A percentile compares a stretch with the other conserved stretches of the same genome.
Evolutionary conservation across 30 jellyfish, hydroid and myxozoan species (phyloP).

Genomic region (Morbakka virulenta): DNA sequence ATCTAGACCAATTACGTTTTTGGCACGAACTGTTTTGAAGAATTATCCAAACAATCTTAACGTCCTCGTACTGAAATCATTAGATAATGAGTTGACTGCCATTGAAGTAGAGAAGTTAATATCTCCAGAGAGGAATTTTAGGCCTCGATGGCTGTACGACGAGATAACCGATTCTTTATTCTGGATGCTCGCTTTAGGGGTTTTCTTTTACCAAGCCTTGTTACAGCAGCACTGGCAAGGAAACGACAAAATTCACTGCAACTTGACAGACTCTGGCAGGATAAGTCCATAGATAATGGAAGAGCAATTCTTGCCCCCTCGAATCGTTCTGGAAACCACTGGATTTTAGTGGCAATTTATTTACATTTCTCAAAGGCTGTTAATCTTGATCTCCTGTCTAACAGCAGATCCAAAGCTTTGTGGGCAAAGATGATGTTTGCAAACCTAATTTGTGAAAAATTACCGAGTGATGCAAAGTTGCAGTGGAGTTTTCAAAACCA

Average conservation of each 20-base stretch:
- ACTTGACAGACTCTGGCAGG: not conserved
- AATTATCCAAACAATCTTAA: not conserved
- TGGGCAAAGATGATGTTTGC: not conserved
- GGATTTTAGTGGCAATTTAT: not conserved
- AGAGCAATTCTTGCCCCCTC: constrained; percentile 2
- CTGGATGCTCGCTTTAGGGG: not conserved
- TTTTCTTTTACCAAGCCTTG: not conserved
- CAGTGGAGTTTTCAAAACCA: constrained; percentile 37
- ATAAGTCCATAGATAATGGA: not conserved
- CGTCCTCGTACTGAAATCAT: constrained; percentile 3
- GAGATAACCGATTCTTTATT: not conserved
- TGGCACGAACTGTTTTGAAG: not conserved
- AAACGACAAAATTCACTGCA: not conserved
- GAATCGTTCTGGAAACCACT: constrained; percentile 12
- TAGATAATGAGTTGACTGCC: not conserved
- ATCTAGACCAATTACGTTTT: not conserved
- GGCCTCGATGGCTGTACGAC: not conserved
- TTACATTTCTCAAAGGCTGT: not conserved
- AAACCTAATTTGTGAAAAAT: not conserved
- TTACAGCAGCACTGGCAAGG: constrained; percentile 16
- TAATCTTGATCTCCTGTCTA: not conserved
- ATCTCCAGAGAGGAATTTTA: not conserved
- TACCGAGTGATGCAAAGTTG: not conserved
- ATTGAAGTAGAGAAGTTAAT: not conserved
- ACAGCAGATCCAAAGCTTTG: not conserved